phyloP scores from a whole-genome alignment of 2,888 invertebrate genomes.

The Prionchulus punctatus region DNA sequence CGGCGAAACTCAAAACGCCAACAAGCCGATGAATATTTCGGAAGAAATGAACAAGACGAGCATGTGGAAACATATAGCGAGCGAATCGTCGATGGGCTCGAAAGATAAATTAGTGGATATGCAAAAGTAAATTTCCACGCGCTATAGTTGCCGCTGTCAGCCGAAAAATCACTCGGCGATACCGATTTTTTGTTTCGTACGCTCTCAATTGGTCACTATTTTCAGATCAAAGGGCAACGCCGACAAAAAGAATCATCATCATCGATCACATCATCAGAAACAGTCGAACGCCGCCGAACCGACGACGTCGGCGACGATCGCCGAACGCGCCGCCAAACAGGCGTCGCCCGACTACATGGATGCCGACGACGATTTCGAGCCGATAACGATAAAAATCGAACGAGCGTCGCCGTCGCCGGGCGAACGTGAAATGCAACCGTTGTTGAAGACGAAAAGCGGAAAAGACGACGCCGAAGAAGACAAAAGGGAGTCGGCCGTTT shows the following conservation, averaged over 20 bases:
- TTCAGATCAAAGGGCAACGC: not conserved
- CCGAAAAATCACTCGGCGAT: not conserved
- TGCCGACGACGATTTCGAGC: conserved; percentile 8
- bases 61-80: conserved; percentile 52
- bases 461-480: not conserved
- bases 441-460: not conserved
- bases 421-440: not conserved
- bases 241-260: not conserved
- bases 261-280: too few relatives aligned
- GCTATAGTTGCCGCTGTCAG: not conserved
- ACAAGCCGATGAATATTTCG: conserved; percentile 55
- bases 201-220: not conserved
- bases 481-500: not conserved
- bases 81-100: conserved; percentile 7
- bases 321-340: too few relatives aligned
- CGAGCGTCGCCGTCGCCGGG: conserved; percentile 6
- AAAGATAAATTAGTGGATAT: not conserved
- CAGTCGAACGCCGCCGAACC: not conserved
- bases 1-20: not conserved
- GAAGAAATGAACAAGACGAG: conserved; percentile 77
- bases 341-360: not conserved
- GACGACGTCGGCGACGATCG: not conserved
- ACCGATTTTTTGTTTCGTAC: not conserved
- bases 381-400: conserved; percentile 12
- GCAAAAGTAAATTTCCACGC: not conserved